Base-by-base conservation (phyloP, 2,888 invertebrate genomes). In the Phrixothrix hirtus region DNA sequence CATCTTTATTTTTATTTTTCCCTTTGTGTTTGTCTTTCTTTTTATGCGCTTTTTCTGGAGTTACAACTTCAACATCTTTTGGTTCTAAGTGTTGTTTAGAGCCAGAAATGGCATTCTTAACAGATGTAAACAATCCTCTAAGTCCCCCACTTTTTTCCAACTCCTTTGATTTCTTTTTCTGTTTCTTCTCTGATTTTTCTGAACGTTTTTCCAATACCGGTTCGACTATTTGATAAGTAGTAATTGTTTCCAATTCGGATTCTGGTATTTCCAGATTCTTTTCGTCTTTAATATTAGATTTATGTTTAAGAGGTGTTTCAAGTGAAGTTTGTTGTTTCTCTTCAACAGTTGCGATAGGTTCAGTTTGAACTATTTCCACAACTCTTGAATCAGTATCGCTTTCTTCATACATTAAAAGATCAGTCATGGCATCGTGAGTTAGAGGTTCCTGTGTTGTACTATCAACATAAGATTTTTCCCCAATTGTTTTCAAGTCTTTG, bases 61-160 rank as follows among this genome's bases (percentile, higher is more conserved):
- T 3, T 50, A 7, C 30, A 11, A 15, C 2, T 46, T 58, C 37
- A 39, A 57, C 39, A 53, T 60, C 15, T 44, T 53, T 48, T 34
- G 36, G 44, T 25, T 26, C 7, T 6, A 44, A 42, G 29, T 53
- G 48, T 5, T 45, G 53, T 51, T 65, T 66, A 9, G 63, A 59
- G 35, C 63, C 58, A 1, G 58, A 53, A 17, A 69, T 55, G 6
- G 55, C 67, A 42, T 55, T 63, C 57, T 69, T 71, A 3, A 70
- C 65, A 1, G 67, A 66, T 10, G 67, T 62, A 3, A 70, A 43
- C 21, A 70, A 50, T 11, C 67, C 64, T 15, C 62, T 56, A 45
- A 70, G 37, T 3, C 64, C 62, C n/a, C 61, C 47, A 56, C 64
- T 64, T 27, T 62, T 58, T 17, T 10, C n/a, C 1, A 55, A 12